A percentile compares a stretch with the other conserved stretches of the same genome.
phyloP scores from a whole-genome alignment of 2,888 invertebrate genomes.

The Diaperis boleti region DNA sequence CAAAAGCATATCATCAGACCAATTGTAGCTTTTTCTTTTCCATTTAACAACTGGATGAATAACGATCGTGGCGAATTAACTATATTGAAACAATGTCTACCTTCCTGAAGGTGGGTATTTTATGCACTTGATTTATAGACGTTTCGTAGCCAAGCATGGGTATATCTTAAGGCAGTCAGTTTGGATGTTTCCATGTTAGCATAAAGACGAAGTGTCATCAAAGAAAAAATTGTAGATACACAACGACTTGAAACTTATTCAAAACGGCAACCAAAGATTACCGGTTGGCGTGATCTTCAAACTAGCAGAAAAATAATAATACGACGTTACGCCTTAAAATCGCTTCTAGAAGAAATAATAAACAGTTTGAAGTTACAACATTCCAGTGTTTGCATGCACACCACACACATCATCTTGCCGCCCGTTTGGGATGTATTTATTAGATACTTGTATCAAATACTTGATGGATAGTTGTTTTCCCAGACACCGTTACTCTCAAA shows the following conservation, averaged over 20 bases:
- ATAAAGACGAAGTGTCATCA: neutral
- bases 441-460: neutral
- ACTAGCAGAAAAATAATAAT: neutral
- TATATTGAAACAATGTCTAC: neutral
- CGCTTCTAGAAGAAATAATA: neutral
- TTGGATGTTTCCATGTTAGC: too few relatives aligned
- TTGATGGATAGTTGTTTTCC: neutral
- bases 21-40: neutral
- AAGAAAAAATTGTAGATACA: neutral
- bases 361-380: neutral
- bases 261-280: neutral
- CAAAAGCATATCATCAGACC: constrained; percentile 1
- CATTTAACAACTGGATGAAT: constrained; percentile 1
- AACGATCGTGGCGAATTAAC: neutral
- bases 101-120: too few relatives aligned
- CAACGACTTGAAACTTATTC: neutral
- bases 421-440: neutral
- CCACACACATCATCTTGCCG: neutral
- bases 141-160: too few relatives aligned
- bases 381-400: neutral
- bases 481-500: neutral
- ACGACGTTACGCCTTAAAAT: neutral
- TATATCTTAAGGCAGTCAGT: too few relatives aligned
- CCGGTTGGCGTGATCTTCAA: neutral
- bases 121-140: too few relatives aligned